Base-by-base conservation (phyloP, 2,888 invertebrate species). In the Spisula solida region DNA sequence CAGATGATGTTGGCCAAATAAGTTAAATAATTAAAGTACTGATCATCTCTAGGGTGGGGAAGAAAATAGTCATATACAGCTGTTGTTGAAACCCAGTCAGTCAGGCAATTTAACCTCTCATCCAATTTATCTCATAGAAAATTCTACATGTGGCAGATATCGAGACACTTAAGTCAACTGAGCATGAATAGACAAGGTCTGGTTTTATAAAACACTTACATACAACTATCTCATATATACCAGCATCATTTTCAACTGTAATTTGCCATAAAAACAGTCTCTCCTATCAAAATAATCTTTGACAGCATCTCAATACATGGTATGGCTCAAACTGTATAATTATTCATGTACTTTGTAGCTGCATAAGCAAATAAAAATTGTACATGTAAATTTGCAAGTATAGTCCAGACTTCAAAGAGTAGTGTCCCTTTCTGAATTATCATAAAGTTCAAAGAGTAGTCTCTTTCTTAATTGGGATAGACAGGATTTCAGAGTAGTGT, bases 201-300 rank as follows among this genome's bases (percentile, higher is more conserved):
- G 75, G 4, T 75, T 75, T 34, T 31, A 75, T 4, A 2, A 75
- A 34, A 75, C 75, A 75, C 75, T 31, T 16, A 75, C 34, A 2
- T 5, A 60, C 60, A 60, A n/a, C n/a, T 41, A 60, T 8, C 25
- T 25, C 10, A 16, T 34, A 31, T 31, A 75, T 31, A 10, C 70
- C 12, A 31, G 6, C 60, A 25, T 25, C 60, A 66, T 25, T 66
- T 75, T 75, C 75, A 75, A 75, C 14, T 31, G 75, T 75, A 31
- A 75, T 31, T 75, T 16, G 34, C 75, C 75, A 75, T 75, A 75
- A 75, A 60, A 75, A 75, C 75, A 75, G 31, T 31, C 14, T 18
- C 34, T 31, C 16, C 31, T 31, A 75, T 31, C 75, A 34, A 14
- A 16, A 34, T 14, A 75, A 75, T 75, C 75, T 75, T 75, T 34